phyloP scores from a whole-genome alignment of 2,888 invertebrate genomes.

The Slavum lentiscoides region DNA sequence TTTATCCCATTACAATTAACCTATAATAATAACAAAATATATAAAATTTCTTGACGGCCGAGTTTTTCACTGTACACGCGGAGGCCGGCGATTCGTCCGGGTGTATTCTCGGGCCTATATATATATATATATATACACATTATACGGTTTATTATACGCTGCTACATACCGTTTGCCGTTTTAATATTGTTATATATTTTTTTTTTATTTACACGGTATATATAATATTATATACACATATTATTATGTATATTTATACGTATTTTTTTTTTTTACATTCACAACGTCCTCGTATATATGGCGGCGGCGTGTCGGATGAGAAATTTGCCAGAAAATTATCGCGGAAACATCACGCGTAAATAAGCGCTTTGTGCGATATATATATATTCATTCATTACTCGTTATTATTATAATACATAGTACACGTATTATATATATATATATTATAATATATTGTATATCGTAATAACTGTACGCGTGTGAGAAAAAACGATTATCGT shows the following conservation, averaged over 20 bases:
- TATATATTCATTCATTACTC: not conserved
- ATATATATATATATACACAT: not conserved
- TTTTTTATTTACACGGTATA: conserved; percentile 1
- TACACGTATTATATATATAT: no score
- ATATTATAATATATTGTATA: conserved; percentile 9
- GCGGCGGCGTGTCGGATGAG: not conserved
- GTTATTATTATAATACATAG: no score
- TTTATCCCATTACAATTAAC: no score
- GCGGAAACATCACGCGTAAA: not conserved
- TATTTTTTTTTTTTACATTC: no score
- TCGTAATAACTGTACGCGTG: no score
- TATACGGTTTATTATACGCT: conserved; percentile 13
- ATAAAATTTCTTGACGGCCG: no score
- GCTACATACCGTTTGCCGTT: not conserved
- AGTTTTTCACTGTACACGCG: no score
- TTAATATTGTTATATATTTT: not conserved
- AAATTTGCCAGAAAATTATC: conserved; percentile 35
- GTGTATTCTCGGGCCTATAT: not conserved
- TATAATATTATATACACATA: not conserved
- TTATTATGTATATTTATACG: not conserved
- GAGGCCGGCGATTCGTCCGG: no score
- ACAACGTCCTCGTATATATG: not conserved
- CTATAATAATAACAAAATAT: no score
- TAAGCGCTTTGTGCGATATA: not conserved
- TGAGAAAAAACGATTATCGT: conserved; percentile 29